Evolutionary conservation across 1,140 invertebrate genomes (phyloP), one percentile per base, ranked within the genome.

Genomic region (Drosophila ambigua): DNA sequence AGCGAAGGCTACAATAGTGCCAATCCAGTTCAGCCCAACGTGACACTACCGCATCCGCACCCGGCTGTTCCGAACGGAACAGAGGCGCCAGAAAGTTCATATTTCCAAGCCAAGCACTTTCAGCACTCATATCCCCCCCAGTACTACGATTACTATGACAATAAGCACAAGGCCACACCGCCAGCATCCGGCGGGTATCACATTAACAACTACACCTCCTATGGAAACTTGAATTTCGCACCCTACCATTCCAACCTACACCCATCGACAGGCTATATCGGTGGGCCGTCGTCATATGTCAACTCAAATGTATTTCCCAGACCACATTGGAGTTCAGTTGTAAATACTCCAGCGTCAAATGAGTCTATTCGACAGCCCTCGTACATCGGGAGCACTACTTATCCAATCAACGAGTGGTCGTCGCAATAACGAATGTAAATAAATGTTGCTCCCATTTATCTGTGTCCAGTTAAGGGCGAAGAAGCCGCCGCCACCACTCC

Each of bases 111-210:
- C 39, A 88, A 82, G 45, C 77, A 79, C 48, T 67, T 83, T 54
- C 83, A 83, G 54, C 83, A 81, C 53, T 20, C 83, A 6, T 79
- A 79, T 54, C 76, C 83, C 6, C 84, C 79, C n/a, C 83, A 88
- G 73, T 88, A 88, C 59, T 88, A 88, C 55, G 85, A 88, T 39
- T 88, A 84, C 46, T 88, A 88, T 45, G 84, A 88, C 68, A 88
- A 89, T 83, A 88, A 88, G 79, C 80, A 67, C 23, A 79, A 87
- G 69, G 35, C 79, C 13, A 31, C 79, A 43, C 45, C 84, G 26
- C 72, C 71, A 2, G 51, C 61, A 35, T 61, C 58, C 41, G 58
- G 75, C 59, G 35, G 35, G 1, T 89, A 89, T 46, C 83, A 89
- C 68, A 50, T 89, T 2, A 89, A 88, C 45, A 79, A 88, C 59